Evolutionary conservation across 1,140 invertebrate species (phyloP).

Genomic region (Philopotamus ludificatus): DNA sequence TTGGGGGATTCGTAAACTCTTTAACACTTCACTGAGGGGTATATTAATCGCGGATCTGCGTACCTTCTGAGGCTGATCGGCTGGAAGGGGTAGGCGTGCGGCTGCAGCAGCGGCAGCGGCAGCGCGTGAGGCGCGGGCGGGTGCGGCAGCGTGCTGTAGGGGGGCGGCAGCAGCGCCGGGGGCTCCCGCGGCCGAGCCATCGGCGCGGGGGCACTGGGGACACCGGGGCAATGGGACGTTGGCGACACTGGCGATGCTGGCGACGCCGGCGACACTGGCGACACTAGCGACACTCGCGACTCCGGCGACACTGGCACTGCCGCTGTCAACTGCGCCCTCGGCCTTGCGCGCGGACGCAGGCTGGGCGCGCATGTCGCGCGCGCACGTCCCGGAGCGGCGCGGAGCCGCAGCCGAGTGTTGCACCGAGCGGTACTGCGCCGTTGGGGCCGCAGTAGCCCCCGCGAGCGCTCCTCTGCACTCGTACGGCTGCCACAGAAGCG

Average conservation of each 20-base stretch:
- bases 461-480: constrained; percentile 46
- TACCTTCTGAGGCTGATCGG: constrained; percentile 52
- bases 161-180: constrained; percentile 48
- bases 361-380: constrained; percentile 52
- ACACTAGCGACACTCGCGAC: background rate
- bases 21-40: background rate
- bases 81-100: constrained; percentile 54
- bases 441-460: constrained; percentile 37
- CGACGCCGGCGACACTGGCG: constrained; percentile 47
- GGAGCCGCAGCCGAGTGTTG: constrained; percentile 50
- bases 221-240: constrained; percentile 34
- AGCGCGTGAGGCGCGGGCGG: constrained; percentile 40
- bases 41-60: background rate
- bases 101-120: constrained; percentile 44
- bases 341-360: constrained; percentile 49
- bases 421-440: constrained; percentile 53
- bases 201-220: constrained; percentile 41
- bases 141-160: constrained; percentile 54
- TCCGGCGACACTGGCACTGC: constrained; percentile 44
- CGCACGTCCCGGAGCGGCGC: constrained; percentile 36
- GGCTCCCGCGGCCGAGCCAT: constrained; percentile 43
- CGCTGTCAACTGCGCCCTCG: constrained; percentile 49
- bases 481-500: constrained; percentile 55
- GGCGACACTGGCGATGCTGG: constrained; percentile 45
- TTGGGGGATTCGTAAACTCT: background rate